Conservation (phyloP, 1,140 invertebrate genomes). For the Plectus sambesii region DNA sequence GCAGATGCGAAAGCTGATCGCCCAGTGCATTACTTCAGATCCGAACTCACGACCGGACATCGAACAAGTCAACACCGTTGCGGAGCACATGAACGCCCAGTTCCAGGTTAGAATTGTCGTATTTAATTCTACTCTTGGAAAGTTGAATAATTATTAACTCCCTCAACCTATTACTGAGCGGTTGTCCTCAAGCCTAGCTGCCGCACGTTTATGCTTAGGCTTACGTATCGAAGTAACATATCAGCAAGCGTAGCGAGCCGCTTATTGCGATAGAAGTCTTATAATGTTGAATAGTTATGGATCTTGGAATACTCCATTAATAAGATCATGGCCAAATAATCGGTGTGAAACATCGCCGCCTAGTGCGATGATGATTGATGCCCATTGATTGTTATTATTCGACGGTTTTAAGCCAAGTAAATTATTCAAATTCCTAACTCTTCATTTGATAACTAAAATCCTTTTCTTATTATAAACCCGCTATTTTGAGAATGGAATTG, state of each 20-base stretch:
- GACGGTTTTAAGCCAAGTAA: too few species aligned
- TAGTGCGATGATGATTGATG: too few species aligned
- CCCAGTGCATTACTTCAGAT: constrained; percentile 54
- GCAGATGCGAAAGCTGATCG: constrained; percentile 54
- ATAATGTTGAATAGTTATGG: neutral
- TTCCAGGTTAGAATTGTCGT: constrained; percentile 6
- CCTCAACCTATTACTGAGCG: neutral
- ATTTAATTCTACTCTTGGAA: constrained; percentile 7
- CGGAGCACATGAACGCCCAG: constrained; percentile 42
- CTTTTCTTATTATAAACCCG: too few species aligned
- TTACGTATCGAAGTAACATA: too few species aligned
- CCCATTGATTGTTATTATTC: too few species aligned
- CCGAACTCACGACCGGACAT: constrained; percentile 55
- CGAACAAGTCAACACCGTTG: constrained; percentile 49
- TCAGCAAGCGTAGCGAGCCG: constrained; percentile 14
- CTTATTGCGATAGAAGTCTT: constrained; percentile 5
- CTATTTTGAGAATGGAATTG: too few species aligned
- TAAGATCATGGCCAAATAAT: too few species aligned
- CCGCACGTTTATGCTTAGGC: constrained; percentile 15
- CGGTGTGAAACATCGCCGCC: too few species aligned
- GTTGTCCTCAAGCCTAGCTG: constrained; percentile 29
- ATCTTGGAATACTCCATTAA: too few species aligned
- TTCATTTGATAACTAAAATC: too few species aligned
- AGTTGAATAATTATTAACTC: neutral
- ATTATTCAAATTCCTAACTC: too few species aligned